phyloP scores from a whole-genome alignment of 2,113 vertebrate genomes.

The Tachycineta bicolor region DNA sequence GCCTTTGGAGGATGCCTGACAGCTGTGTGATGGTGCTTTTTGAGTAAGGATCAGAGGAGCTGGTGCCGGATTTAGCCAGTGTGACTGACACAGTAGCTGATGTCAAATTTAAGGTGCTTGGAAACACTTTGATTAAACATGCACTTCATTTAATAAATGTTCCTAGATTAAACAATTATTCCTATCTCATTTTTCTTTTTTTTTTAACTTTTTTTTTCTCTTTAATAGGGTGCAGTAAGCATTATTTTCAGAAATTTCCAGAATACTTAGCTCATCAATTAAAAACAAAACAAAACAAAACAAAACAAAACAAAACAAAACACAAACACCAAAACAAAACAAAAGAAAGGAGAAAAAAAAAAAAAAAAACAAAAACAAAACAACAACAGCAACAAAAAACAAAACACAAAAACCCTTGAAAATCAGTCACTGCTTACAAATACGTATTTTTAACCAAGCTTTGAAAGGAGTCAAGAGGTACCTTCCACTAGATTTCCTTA shows the following conservation, averaged over 20 bases:
- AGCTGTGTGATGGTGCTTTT: background rate
- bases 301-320: too few relatives aligned
- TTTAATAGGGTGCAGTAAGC: background rate
- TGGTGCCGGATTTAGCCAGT: background rate
- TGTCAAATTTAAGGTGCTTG: background rate
- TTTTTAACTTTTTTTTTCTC: background rate
- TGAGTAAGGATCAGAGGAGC: background rate
- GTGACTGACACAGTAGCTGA: background rate
- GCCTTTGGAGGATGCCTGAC: background rate
- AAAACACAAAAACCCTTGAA: background rate
- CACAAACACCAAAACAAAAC: too few relatives aligned
- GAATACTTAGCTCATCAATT: background rate
- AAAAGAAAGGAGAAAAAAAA: background rate
- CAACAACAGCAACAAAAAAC: too few relatives aligned
- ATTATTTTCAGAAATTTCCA: background rate
- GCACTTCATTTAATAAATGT: background rate
- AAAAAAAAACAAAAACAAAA: too few relatives aligned
- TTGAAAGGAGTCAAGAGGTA: background rate
- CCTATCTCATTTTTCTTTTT: background rate
- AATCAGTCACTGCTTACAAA: background rate
- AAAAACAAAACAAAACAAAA: background rate
- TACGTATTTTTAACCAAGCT: background rate
- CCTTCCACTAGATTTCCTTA: background rate
- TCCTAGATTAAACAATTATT: background rate
- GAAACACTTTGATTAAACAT: background rate